Conservation (phyloP, 1,140 invertebrate species). For the Brachionus koreanus region DNA sequence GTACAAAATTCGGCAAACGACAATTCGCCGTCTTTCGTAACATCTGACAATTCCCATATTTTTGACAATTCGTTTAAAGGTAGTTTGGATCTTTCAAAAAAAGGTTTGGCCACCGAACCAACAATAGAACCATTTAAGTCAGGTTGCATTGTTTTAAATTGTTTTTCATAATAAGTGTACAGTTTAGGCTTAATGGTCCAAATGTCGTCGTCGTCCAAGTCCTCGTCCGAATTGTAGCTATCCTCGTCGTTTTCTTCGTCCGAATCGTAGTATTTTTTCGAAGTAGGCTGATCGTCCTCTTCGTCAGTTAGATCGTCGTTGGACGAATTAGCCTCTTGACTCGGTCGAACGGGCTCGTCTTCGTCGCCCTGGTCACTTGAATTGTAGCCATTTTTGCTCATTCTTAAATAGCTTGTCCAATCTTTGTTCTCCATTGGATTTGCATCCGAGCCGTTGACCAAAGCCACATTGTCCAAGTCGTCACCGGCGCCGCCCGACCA, state of each 20-base stretch:
- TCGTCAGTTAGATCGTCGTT: neutral
- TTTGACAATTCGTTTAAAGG: slow-evolving; percentile 82
- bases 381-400: slow-evolving; percentile 7
- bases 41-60: slow-evolving; percentile 90
- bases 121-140: slow-evolving; percentile 74
- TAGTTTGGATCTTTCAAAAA: slow-evolving; percentile 91
- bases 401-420: slow-evolving; percentile 11
- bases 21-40: slow-evolving; percentile 86
- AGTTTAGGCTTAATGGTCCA: slow-evolving; percentile 85
- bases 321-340: neutral
- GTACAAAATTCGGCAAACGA: slow-evolving; percentile 89
- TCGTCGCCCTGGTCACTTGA: slow-evolving; percentile 16
- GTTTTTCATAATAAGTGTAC: slow-evolving; percentile 81
- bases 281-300: neutral
- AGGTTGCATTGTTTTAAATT: slow-evolving; percentile 80
- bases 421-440: slow-evolving; percentile 38
- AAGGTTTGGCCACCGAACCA: slow-evolving; percentile 78
- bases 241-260: slow-evolving; percentile 74
- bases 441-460: slow-evolving; percentile 23
- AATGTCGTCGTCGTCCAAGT: slow-evolving; percentile 61
- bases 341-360: neutral
- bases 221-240: slow-evolving; percentile 50
- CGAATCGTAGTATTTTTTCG: neutral
- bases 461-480: slow-evolving; percentile 28
- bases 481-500: slow-evolving; percentile 39